Evolutionary conservation across 1,140 invertebrate genomes (phyloP).

Genomic region (Eumeta japonica): DNA sequence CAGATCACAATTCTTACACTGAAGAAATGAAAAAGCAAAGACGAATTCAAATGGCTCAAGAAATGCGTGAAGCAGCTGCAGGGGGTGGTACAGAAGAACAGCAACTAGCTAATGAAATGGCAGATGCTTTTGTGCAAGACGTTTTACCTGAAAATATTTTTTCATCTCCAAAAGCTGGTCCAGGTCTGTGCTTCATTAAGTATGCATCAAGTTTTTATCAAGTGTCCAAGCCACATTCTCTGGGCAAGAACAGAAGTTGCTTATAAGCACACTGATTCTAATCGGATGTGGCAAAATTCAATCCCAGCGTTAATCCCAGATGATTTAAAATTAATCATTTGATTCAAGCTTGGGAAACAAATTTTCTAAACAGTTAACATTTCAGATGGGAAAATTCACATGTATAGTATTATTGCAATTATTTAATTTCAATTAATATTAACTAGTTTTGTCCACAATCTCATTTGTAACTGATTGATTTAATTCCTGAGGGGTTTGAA

Average conservation of each 20-base stretch:
- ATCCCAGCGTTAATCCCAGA: constrained; percentile 53
- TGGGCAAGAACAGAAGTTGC: constrained; percentile 47
- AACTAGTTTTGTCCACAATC: too few relatives aligned
- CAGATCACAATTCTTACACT: constrained; percentile 98
- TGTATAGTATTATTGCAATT: too few relatives aligned
- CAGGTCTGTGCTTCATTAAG: constrained; percentile 69
- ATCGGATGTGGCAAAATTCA: constrained; percentile 50
- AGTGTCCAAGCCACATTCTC: constrained; percentile 44
- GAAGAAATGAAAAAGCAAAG: constrained; percentile 94
- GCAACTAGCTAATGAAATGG: constrained; percentile 94
- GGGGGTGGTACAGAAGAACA: constrained; percentile 82
- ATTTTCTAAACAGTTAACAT: not conserved
- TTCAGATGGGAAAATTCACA: not conserved
- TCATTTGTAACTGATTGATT: too few relatives aligned
- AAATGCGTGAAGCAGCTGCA: constrained; percentile 93
- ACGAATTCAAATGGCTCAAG: constrained; percentile 78
- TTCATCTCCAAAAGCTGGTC: constrained; percentile 93
- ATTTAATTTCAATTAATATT: too few relatives aligned
- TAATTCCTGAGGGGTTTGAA: too few relatives aligned
- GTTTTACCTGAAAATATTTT: constrained; percentile 91
- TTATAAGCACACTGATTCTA: constrained; percentile 40
- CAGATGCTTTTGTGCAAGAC: constrained; percentile 93
- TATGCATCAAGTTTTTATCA: constrained; percentile 1
- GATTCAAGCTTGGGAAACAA: constrained; percentile 51
- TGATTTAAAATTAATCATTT: constrained; percentile 42